A percentile compares a stretch with the other conserved stretches of the same genome.
phyloP scores from a whole-genome alignment of 1,140 invertebrate species.

The Medauroidea extradentata region DNA sequence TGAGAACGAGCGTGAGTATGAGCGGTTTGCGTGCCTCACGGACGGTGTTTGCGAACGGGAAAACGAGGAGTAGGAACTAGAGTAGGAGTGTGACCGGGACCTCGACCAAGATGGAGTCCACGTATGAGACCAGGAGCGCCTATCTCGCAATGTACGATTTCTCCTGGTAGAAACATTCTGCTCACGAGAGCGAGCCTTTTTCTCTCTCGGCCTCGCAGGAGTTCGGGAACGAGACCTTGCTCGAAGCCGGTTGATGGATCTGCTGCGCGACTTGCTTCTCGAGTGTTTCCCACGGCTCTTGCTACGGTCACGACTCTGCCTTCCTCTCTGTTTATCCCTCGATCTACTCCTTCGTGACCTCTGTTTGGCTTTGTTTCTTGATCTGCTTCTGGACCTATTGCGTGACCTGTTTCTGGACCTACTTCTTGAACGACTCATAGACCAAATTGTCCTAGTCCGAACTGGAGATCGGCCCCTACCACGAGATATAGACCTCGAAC shows the following conservation, averaged over 20 bases:
- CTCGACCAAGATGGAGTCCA: conserved; percentile 47
- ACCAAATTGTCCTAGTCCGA: background rate
- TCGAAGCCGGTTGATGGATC: conserved; percentile 38
- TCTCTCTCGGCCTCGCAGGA: conserved; percentile 34
- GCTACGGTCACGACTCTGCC: conserved; percentile 11
- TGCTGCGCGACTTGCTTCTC: conserved; percentile 15
- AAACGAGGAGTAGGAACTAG: conserved; percentile 26
- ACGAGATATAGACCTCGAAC: conserved; percentile 6
- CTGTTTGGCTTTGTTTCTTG: conserved; percentile 16
- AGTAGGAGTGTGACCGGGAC: conserved; percentile 45
- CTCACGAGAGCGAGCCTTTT: conserved; percentile 31
- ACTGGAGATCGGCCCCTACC: conserved; percentile 5
- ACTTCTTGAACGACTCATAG: conserved; percentile 37
- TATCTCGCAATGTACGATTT: conserved; percentile 9
- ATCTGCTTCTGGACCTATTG: conserved; percentile 8
- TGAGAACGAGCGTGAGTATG: conserved; percentile 10
- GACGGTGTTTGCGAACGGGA: conserved; percentile 35
- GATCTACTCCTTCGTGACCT: conserved; percentile 27
- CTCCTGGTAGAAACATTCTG: conserved; percentile 23
- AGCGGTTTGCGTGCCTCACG: conserved; percentile 5
- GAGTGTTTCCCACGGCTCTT: conserved; percentile 24
- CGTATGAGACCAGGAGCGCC: conserved; percentile 28
- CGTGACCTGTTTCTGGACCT: conserved; percentile 37
- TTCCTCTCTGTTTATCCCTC: conserved; percentile 24
- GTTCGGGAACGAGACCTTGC: conserved; percentile 35